Base-by-base conservation (phyloP, 2,113 vertebrate species). In the Hydropotes inermis region DNA sequence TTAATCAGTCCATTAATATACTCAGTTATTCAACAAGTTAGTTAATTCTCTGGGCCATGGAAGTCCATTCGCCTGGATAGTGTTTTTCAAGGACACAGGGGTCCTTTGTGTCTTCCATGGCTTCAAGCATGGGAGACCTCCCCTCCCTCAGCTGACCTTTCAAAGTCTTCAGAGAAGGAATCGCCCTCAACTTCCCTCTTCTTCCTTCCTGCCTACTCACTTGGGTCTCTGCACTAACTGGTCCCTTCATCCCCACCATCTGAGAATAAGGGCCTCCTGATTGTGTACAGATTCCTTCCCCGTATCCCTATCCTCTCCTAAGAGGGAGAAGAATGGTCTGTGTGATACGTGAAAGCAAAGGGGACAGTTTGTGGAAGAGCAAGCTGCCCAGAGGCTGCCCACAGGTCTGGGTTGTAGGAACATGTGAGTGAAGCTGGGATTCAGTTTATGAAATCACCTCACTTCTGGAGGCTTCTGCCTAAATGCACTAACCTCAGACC, bases 1-100 rank as follows among this genome's bases (percentile, higher is more conserved):
- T 78, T 96, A 95, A 96, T 96, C 95, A 97, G 76, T 64, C 86
- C n/a, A 54, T 87, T 93, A 96, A 96, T 79, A 91, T 47, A 36
- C 47, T 76, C 61, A 88, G 79, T 39, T 81, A 67, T 60, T 91
- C 15, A 39, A 55, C 64, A 87, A 39, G 27, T 57, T 15, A 57
- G 54, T 50, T 30, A 76, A 82, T 74, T 58, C 15, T 27, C 1
- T 8, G 60, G 45, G 30, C 43, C 8, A 8, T 30, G 14, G 52
- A 43, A 27, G 13, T 70, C 85, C 50, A 30, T 81, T 30, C 4
- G 52, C 30, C 70, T 45, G 58, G 43, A 61, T 3, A 21, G 28
- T 28, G 4, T 19, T 27, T 28, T 39, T 87, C 47, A 14, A 8
- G 7, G 58, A 61, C 19, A 17, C 79, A n/a, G 84, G 13, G 13